Evolutionary conservation across 2,113 vertebrate genomes (phyloP), one percentile per base, ranked within the genome.

Genomic region (Hiodon tergisus): DNA sequence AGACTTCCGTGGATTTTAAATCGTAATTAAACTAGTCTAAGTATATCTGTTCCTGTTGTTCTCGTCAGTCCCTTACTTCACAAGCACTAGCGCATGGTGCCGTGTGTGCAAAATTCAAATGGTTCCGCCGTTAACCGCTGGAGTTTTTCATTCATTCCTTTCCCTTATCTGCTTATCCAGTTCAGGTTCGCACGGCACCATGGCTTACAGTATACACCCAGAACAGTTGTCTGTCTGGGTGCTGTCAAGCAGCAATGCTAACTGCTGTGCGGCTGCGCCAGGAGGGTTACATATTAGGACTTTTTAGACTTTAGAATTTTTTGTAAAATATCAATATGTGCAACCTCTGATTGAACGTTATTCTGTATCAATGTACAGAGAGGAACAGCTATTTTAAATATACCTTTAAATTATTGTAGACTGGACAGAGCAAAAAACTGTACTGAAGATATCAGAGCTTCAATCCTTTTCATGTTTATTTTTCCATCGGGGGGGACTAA

Each of bases 11-110:
- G 31, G 47, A 31, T 48, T 71, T 60, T 31, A 71, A 60, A 48
- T 71, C 70, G 9, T 71, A 71, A 71, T 71, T 59, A 60, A 71
- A 60, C 55, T 9, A 59, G 14, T 60, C 70, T 60, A 71, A 71
- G 59, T 71, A 71, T 60, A 71, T 71, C 17, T 4, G 7, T 67
- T 55, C 53, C n/a, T 17, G 47, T n/a, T 71, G 57, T 50, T 58
- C 55, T 71, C 17, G 31, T 7, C 58, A 11, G 11, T 31, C 31
- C 2, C 3, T 59, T 6, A 60, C n/a, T 59, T 60, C 14, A 14
- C 57, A 10, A 48, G 55, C 31, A 60, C 60, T 59, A 14, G 9
- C 14, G 58, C 58, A 4, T 9, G 48, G 11, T 60, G 70, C 57
- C 60, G 58, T 71, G 11, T 71, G 55, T 71, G 31, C 31, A 47